Base-by-base conservation (phyloP, 2,797 vertebrate genomes). In the Cryptoprocta ferox region DNA sequence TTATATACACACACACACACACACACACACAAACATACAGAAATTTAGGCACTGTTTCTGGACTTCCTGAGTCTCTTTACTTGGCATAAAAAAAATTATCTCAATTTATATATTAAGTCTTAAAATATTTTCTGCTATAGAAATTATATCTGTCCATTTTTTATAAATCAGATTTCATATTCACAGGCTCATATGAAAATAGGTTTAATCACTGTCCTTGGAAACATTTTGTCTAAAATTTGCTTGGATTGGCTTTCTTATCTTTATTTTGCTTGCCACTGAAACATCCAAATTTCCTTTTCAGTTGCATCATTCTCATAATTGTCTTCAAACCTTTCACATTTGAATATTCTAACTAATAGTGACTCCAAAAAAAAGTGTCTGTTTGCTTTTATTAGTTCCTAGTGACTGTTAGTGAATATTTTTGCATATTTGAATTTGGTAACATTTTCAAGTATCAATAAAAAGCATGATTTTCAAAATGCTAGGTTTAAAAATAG, bases 281-380 rank as follows among this genome's bases (percentile, higher is more conserved):
- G 42, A 92, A 93, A 75, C 35, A 66, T 45, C 18, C 56, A 85
- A 28, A 83, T 91, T 92, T 91, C 35, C 71, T 85, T 94, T 86
- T 96, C 11, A 68, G 7, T 35, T 92, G 45, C 12, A 68, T 92
- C 83, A 13, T 80, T 92, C 32, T 76, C 87, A 39, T 48, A 95
- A 79, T n/a, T 53, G 21, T 94, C 59, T 82, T 95, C 19, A 91
- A 48, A 94, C 14, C 6, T 89, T 89, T 89, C 56, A 59, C 79
- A 83, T 73, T 97, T 95, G 39, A 95, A 92, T 91, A 85, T 88
- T 83, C 6, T 73, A 88, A 87, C 32, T 86, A 82, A 88, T 65
- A 91, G 63, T 96, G 97, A 14, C 63, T 59, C 92, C 73, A 28
- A 65, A 76, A 89, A 86, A 79, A 89, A 78, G 21, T 53, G 4